Evolutionary conservation across 2,797 vertebrate species (phyloP), one percentile per base, ranked within the genome.

Genomic region (Scarus forsteni): DNA sequence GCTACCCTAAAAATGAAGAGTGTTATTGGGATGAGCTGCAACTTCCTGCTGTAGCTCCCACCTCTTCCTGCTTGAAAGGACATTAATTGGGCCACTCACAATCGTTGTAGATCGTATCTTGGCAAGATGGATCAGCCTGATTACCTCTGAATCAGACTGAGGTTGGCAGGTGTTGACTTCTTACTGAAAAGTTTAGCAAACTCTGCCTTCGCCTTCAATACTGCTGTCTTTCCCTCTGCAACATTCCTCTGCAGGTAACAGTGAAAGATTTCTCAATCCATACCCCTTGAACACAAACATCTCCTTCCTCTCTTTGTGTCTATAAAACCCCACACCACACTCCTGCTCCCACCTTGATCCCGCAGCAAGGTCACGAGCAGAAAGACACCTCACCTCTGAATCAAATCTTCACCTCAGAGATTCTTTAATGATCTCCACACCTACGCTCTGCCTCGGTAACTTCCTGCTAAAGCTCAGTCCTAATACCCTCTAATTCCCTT

Each of bases 401-500:
- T 58, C 45, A 66, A 60, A 70, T 10, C 56, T 8, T 19, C 60
- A 66, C 55, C 68, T 70, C 62, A n/a, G 62, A 68, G 77, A 51
- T 68, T 67, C 66, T 65, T 42, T 57, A 84, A 79, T 45, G 60
- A 75, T 62, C 79, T 63, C 55, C 62, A 55, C 51, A 60, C 53
- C 70, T 55, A 15, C 6, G 0, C 67, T n/a, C 68, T 53, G 58
- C 60, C 64, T 69, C 76, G 15, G n/a, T 38, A 51, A 55, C 49
- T 38, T 48, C 6, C 18, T 45, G 57, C 46, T 38, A 18, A 72
- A 74, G 50, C 68, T 73, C 59, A 6, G 50, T 63, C 45, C 46
- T 60, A 56, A 65, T 51, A 57, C 75, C 15, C 42, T 13, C 51
- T 81, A 55, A 72, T 70, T 63, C 72, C 43, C 19, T 15, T 42